phyloP scores from a whole-genome alignment of 2,797 vertebrate species.

The Acrocephalus scirpaceus region DNA sequence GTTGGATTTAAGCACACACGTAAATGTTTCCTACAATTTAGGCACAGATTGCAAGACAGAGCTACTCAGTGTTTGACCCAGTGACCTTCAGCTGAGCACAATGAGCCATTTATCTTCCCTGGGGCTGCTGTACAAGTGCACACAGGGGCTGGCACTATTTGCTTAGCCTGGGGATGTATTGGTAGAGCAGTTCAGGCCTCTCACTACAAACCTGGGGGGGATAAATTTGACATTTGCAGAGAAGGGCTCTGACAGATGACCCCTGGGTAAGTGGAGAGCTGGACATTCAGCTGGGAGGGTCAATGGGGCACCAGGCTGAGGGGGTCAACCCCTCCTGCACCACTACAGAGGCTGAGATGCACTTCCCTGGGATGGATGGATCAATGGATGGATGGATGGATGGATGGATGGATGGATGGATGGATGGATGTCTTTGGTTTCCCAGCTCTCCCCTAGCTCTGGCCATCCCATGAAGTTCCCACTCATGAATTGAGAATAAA shows the following conservation, averaged over 20 bases:
- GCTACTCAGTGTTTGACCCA: slow-evolving; percentile 35
- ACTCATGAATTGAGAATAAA: not conserved
- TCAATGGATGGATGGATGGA: not conserved
- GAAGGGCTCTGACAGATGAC: not conserved
- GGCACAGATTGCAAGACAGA: slow-evolving; percentile 23
- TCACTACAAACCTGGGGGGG: not conserved
- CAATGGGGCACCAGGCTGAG: not conserved
- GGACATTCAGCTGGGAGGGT: not conserved
- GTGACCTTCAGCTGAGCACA: slow-evolving; percentile 39
- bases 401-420: not conserved
- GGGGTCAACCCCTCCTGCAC: not conserved
- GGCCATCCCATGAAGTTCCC: not conserved
- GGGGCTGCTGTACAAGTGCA: not conserved
- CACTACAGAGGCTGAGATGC: not conserved
- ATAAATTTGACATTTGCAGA: slow-evolving; percentile 4
- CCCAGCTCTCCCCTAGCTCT: not conserved
- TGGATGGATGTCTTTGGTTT: not conserved
- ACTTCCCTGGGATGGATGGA: not conserved
- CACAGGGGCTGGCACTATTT: slow-evolving; percentile 3
- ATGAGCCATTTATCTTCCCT: slow-evolving; percentile 30
- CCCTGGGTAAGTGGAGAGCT: not conserved
- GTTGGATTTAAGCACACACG: not conserved
- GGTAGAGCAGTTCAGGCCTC: not conserved
- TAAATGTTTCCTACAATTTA: slow-evolving; percentile 51
- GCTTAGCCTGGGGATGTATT: not conserved